Conservation (phyloP, 2,113 vertebrate genomes). For the Halichoeres trimaculatus region DNA sequence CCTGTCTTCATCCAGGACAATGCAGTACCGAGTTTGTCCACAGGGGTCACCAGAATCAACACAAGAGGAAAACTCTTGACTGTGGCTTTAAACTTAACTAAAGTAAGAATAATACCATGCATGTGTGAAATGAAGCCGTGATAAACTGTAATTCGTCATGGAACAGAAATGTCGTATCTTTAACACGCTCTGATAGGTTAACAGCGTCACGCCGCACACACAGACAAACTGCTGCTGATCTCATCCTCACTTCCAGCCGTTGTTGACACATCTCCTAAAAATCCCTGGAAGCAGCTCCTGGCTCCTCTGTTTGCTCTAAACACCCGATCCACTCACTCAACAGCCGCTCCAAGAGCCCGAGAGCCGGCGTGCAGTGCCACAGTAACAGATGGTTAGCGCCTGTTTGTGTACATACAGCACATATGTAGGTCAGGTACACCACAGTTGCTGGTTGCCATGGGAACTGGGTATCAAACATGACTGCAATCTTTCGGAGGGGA, state of each 20-base stretch:
- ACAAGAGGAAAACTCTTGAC: no score
- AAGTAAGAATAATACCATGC: no score
- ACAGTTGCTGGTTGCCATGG: constrained; percentile 73
- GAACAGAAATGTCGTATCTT: constrained; percentile 2
- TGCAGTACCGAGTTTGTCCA: no score
- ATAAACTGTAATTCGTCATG: no score
- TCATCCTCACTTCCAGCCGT: constrained; percentile 19
- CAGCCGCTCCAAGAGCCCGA: constrained; percentile 24
- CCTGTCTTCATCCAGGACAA: no score
- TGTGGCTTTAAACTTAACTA: no score
- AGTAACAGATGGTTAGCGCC: constrained; percentile 55
- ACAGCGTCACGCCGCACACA: not conserved
- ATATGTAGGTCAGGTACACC: constrained; percentile 80
- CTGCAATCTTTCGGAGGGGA: constrained; percentile 52
- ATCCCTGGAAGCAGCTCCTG: constrained; percentile 24
- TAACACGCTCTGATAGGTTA: constrained; percentile 6
- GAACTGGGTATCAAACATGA: constrained; percentile 80
- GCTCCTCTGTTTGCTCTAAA: constrained; percentile 39
- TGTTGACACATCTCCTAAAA: constrained; percentile 49
- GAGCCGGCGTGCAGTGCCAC: constrained; percentile 3
- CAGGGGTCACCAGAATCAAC: no score
- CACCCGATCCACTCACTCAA: constrained; percentile 33
- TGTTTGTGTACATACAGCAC: constrained; percentile 73
- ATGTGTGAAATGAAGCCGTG: no score
- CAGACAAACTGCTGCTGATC: not conserved